Conservation (phyloP, 1,140 invertebrate genomes). For the Sarcophaga peregrina region DNA sequence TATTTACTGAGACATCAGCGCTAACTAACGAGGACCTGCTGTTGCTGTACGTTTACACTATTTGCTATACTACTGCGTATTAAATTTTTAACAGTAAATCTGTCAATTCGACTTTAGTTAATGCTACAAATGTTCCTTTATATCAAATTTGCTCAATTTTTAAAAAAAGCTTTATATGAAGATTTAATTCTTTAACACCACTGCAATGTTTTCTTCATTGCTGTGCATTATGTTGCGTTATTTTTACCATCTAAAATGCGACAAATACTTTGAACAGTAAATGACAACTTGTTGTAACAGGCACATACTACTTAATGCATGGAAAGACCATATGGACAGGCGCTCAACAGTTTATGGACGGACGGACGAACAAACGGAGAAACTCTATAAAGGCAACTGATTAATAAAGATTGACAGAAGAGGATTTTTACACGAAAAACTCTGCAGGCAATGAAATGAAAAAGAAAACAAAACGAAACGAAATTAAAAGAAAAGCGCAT, state of each 20-base stretch:
- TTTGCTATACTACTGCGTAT: too few relatives aligned
- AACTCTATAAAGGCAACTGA: not conserved
- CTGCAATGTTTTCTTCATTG: not conserved
- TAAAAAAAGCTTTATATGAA: too few relatives aligned
- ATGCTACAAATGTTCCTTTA: too few relatives aligned
- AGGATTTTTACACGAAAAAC: not conserved
- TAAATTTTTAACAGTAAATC: too few relatives aligned
- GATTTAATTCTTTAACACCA: not conserved
- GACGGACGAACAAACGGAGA: not conserved
- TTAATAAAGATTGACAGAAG: conserved; percentile 38
- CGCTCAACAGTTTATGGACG: too few relatives aligned
- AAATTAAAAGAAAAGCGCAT: too few relatives aligned
- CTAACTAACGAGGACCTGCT: too few relatives aligned
- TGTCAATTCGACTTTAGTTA: too few relatives aligned
- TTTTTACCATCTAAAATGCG: conserved; percentile 33
- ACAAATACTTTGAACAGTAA: conserved; percentile 34
- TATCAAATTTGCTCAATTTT: too few relatives aligned
- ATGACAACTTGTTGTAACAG: not conserved
- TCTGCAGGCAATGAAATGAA: not conserved
- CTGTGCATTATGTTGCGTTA: conserved; percentile 17
- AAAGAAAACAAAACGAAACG: not conserved
- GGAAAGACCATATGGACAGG: too few relatives aligned
- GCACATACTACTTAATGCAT: not conserved
- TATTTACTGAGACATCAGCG: too few relatives aligned
- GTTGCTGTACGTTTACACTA: too few relatives aligned